Evolutionary conservation across 2,113 vertebrate genomes (phyloP).

Genomic region (Mus pahari): DNA sequence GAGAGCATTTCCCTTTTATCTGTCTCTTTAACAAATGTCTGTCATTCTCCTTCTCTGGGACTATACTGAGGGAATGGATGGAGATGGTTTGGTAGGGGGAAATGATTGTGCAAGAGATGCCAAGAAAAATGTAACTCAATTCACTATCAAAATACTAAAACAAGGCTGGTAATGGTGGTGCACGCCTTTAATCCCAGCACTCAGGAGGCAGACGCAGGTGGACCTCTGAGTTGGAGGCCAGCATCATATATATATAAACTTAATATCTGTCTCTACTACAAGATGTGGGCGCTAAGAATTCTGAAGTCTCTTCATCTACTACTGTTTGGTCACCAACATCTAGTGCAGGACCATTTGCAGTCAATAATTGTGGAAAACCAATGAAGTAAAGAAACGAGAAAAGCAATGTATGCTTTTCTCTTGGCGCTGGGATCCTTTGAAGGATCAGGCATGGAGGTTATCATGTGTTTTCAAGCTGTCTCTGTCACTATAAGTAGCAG

Average conservation of each 20-base stretch:
- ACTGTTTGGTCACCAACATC: neutral
- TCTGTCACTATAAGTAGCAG: neutral
- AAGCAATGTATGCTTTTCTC: neutral
- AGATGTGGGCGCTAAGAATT: slow-evolving; percentile 8
- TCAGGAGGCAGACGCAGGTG: neutral
- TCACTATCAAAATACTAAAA: neutral
- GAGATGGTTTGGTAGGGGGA: neutral
- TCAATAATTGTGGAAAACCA: neutral
- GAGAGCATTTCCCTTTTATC: neutral
- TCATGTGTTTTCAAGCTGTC: slow-evolving; percentile 26
- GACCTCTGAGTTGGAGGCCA: neutral
- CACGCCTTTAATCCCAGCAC: neutral
- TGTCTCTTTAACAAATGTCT: neutral
- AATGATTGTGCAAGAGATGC: neutral
- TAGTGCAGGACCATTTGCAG: neutral
- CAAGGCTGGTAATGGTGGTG: neutral
- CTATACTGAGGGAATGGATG: neutral
- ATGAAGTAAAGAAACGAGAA: neutral
- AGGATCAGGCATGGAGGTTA: neutral
- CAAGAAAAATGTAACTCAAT: neutral
- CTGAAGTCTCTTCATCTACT: neutral
- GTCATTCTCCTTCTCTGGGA: neutral
- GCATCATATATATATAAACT: too few species aligned
- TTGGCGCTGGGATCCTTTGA: neutral
- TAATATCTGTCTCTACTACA: slow-evolving; percentile 20